phyloP scores from a whole-genome alignment of 2,888 invertebrate genomes.

The Eumacrocentrus americanus region DNA sequence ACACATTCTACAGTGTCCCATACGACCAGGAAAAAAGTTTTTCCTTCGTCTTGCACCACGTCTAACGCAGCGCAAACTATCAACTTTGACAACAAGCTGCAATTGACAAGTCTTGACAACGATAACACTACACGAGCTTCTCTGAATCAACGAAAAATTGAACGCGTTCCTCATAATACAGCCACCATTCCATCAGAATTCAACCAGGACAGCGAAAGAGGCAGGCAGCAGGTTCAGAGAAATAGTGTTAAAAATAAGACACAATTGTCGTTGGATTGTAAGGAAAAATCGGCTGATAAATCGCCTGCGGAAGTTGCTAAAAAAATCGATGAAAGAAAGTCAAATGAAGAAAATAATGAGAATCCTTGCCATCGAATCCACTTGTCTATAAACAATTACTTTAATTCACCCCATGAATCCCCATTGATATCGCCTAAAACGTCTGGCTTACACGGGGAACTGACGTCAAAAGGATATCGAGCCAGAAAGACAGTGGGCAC shows the following conservation, averaged over 20 bases:
- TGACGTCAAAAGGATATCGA: no score
- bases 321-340: neutral
- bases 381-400: conserved; percentile 13
- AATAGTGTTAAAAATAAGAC: neutral
- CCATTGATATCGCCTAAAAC: neutral
- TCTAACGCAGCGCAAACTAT: conserved; percentile 13
- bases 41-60: neutral
- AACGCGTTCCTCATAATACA: no score
- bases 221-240: no score
- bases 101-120: no score
- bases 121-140: no score
- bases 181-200: no score
- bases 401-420: neutral
- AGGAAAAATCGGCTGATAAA: neutral
- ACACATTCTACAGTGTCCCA: neutral
- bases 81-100: no score
- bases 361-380: conserved; percentile 2
- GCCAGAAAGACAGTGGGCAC: neutral
- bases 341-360: neutral
- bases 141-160: no score
- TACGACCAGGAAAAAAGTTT: neutral
- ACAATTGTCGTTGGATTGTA: neutral
- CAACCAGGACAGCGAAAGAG: no score
- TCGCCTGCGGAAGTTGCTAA: neutral
- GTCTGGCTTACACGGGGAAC: neutral